Conservation (phyloP, 2,888 invertebrate species). For the Yponomeuta evonymella region DNA sequence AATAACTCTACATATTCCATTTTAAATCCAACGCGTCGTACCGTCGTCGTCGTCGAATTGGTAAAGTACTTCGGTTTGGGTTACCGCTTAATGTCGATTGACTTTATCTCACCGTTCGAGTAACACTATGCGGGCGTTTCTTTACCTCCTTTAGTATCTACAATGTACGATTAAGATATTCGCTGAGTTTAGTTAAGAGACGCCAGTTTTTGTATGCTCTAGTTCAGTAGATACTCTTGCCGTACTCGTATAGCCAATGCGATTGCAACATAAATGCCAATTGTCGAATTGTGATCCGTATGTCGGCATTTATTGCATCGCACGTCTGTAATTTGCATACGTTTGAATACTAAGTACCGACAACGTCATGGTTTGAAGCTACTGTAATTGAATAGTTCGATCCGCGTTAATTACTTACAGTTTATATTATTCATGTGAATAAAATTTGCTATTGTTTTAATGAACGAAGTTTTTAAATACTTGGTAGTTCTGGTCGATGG, state of each 20-base stretch:
- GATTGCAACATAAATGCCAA: conserved; percentile 67
- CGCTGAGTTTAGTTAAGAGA: background rate
- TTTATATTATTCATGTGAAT: conserved; percentile 30
- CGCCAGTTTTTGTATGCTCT: background rate
- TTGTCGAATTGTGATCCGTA: conserved; percentile 73
- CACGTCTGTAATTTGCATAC: conserved; percentile 74
- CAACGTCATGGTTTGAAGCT: conserved; percentile 63
- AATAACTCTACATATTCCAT: no score
- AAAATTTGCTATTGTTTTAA: background rate
- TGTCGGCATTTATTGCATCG: conserved; percentile 74
- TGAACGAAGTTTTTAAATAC: background rate
- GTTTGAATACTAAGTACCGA: conserved; percentile 72
- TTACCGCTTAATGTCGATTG: conserved; percentile 4
- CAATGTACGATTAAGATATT: background rate
- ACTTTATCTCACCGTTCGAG: conserved; percentile 6
- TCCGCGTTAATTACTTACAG: conserved; percentile 58
- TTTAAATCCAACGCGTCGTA: no score
- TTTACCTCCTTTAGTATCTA: background rate
- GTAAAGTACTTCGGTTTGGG: background rate
- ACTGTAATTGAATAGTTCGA: conserved; percentile 72
- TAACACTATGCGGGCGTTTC: conserved; percentile 8
- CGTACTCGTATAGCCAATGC: background rate
- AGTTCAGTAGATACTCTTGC: background rate
- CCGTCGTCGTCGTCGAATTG: no score
- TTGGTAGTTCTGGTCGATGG: background rate